A percentile compares a stretch with the other conserved stretches of the same genome.
These are phyloP conservation scores for Drosophila grimshawi DNA, from an alignment of 1,140 invertebrate species.

Conservation along the genomic window DNA sequence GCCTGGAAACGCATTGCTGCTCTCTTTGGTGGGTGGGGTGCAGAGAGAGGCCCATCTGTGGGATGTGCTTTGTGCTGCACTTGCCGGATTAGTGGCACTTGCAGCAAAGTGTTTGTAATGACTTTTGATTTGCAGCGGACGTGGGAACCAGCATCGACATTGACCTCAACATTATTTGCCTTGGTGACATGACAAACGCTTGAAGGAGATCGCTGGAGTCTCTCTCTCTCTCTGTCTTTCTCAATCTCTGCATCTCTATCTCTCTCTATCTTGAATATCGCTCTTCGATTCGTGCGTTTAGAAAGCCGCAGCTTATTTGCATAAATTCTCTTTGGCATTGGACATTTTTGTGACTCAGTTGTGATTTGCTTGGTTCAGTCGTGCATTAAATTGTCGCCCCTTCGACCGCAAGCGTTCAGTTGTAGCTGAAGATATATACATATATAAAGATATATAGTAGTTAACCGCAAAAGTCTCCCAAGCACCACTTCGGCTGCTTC, in stretches of 20 bases:
- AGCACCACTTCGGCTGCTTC: constrained; percentile 64
- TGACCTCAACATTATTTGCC: constrained; percentile 44
- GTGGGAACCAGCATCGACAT: constrained; percentile 57
- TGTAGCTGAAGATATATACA: neutral
- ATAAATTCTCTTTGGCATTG: constrained; percentile 62
- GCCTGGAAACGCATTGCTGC: constrained; percentile 47
- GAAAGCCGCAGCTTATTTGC: constrained; percentile 60
- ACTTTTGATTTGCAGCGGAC: constrained; percentile 70
- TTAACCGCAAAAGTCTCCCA: constrained; percentile 56
- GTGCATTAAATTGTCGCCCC: constrained; percentile 71
- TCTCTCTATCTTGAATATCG: neutral
- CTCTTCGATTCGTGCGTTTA: constrained; percentile 30
- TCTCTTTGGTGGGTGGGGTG: constrained; percentile 35
- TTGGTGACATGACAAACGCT: constrained; percentile 46
- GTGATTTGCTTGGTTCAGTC: constrained; percentile 52
- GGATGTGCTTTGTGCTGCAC: constrained; percentile 59
- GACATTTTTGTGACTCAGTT: neutral
- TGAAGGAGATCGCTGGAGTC: neutral
- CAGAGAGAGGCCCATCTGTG: constrained; percentile 31
- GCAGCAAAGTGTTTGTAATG: constrained; percentile 72
- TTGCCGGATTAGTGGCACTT: constrained; percentile 71
- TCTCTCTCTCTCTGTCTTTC: neutral
- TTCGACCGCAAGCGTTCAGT: constrained; percentile 30
- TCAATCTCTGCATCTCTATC: too few species aligned
- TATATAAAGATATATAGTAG: neutral